A percentile compares a stretch with the other conserved stretches of the same genome.
Conservation (phyloP, 2,113 vertebrate species). For the Piprites chloris region DNA sequence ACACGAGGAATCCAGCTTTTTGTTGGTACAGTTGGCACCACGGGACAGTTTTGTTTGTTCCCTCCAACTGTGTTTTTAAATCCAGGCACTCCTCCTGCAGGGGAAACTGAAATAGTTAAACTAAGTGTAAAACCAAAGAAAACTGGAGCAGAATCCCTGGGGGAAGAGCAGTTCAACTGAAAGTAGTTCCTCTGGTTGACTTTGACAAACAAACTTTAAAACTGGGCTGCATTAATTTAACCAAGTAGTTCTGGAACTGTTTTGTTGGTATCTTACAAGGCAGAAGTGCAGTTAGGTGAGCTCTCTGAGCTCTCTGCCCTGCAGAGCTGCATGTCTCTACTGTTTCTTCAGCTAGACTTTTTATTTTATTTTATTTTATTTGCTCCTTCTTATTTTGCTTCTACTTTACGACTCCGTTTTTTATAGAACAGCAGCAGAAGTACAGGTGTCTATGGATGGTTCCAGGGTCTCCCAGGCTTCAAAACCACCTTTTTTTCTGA, state of each 20-base stretch:
- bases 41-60: not conserved
- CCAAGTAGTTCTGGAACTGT: not conserved
- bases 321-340: not conserved
- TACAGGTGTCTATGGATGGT: accelerated
- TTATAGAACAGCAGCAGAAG: not conserved
- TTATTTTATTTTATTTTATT: too few relatives aligned
- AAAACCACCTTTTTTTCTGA: not conserved
- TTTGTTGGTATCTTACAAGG: not conserved
- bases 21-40: not conserved
- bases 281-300: not conserved
- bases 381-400: not conserved
- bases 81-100: not conserved
- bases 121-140: not conserved
- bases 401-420: not conserved
- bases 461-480: not conserved
- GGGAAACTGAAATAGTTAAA: not conserved
- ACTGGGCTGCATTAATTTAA: not conserved
- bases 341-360: not conserved
- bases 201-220: not conserved
- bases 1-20: not conserved
- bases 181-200: not conserved
- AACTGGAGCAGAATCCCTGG: not conserved
- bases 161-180: not conserved
- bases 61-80: not conserved
- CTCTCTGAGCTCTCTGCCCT: not conserved